These are phyloP conservation scores for Anaspis maculata DNA, from an alignment of 2,888 invertebrate species.

Conservation along the genomic window DNA sequence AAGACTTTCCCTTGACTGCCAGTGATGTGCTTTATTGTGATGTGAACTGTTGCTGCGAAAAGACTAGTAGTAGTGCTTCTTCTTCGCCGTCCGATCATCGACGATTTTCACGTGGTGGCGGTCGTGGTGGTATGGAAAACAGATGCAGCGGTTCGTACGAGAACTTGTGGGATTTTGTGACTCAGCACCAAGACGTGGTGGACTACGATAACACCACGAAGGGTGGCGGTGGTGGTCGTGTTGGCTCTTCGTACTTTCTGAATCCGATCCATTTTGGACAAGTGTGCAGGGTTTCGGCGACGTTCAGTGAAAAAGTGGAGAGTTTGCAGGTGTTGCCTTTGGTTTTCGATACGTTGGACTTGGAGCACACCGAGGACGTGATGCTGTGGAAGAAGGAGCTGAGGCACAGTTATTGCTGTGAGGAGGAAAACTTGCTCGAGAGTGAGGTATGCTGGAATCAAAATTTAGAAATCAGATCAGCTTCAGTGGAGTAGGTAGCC, in stretches of 20 bases:
- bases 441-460: slow-evolving; percentile 33
- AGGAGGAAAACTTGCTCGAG: slow-evolving; percentile 46
- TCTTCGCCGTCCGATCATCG: slow-evolving; percentile 5
- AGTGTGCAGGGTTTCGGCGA: slow-evolving; percentile 26
- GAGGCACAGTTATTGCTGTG: slow-evolving; percentile 45
- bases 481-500: too few species aligned
- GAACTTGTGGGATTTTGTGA: slow-evolving; percentile 25
- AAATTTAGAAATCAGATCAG: too few species aligned
- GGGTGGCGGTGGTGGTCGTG: too few species aligned
- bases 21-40: too few species aligned
- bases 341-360: slow-evolving; percentile 42
- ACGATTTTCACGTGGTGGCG: too few species aligned
- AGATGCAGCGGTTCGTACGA: slow-evolving; percentile 18
- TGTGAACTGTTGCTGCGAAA: too few species aligned
- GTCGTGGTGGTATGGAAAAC: slow-evolving; percentile 13
- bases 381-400: slow-evolving; percentile 49
- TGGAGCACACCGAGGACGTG: slow-evolving; percentile 44
- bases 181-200: slow-evolving; percentile 2
- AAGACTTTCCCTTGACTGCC: slow-evolving; percentile 19
- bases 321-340: slow-evolving; percentile 20
- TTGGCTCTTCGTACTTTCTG: too few species aligned
- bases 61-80: slow-evolving; percentile 9
- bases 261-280: too few species aligned
- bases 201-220: slow-evolving; percentile 17
- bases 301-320: slow-evolving; percentile 26